Percentiles rank a stretch among this genome's conserved stretches.
These are phyloP conservation scores for Pteronotus mesoamericanus DNA, from an alignment of 2,797 vertebrate species.

Conservation along the genomic window DNA sequence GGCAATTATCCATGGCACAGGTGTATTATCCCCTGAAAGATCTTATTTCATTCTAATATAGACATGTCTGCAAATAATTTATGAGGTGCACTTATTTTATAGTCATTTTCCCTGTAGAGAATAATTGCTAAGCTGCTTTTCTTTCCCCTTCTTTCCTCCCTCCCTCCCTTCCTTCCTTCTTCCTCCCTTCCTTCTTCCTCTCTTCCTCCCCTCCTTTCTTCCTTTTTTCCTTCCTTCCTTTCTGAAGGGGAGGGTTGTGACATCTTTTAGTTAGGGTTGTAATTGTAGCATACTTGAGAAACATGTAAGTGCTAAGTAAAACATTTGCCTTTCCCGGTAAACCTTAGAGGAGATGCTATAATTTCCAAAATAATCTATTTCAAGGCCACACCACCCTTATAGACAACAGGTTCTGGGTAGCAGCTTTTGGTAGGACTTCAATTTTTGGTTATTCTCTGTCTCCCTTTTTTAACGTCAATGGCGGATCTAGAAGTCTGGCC, in stretches of 20 bases:
- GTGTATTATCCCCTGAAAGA: slow-evolving; percentile 79
- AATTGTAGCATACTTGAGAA: slow-evolving; percentile 37
- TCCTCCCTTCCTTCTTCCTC: too few relatives aligned
- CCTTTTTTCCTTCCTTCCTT: background rate
- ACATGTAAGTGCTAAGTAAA: slow-evolving; percentile 36
- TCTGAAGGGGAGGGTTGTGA: slow-evolving; percentile 29
- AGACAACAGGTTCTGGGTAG: background rate
- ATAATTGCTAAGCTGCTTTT: slow-evolving; percentile 75
- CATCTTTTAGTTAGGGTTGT: slow-evolving; percentile 18
- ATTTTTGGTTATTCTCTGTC: background rate
- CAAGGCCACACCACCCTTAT: background rate
- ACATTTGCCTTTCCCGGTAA: background rate
- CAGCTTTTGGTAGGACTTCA: background rate
- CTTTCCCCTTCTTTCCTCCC: slow-evolving; percentile 61
- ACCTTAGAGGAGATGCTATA: background rate
- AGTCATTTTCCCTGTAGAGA: slow-evolving; percentile 70
- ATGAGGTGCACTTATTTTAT: slow-evolving; percentile 75
- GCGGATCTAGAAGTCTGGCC: background rate
- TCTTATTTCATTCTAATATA: slow-evolving; percentile 79
- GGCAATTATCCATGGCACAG: slow-evolving; percentile 82
- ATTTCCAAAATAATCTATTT: slow-evolving; percentile 29
- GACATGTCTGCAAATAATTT: slow-evolving; percentile 83
- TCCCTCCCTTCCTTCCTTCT: background rate
- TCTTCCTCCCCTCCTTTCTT: too few relatives aligned
- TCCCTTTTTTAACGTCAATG: background rate